Evolutionary conservation across 2,888 invertebrate genomes (phyloP), one percentile per base, ranked within the genome.

Genomic region (Strigamia crassipes): DNA sequence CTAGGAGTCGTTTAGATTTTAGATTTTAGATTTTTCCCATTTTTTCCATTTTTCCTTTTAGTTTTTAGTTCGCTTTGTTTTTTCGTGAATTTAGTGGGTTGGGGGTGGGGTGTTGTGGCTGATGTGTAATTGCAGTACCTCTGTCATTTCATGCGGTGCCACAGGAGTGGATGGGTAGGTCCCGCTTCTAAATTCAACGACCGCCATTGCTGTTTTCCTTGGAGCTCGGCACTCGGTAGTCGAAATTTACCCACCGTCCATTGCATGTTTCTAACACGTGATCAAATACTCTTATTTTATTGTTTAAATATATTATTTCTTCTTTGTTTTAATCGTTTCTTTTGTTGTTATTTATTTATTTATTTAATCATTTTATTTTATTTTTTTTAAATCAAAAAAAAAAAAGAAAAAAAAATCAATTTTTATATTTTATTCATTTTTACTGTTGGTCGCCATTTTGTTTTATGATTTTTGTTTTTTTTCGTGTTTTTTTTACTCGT

Each of bases 221-320:
- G 80, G 80, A 80, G 46, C 80, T 80, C 80, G 80, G 80, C 80
- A 80, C 80, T 80, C 80, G 80, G 80, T 80, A 80, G 80, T 80
- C 80, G 79, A 15, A n/a, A 78, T 42, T 56, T 56, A 27, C 80
- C 42, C 34, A 46, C 21, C 80, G 15, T 27, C 42, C 80, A 27
- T 42, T 79, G 79, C 79, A 79, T 79, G 79, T 38, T 78, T 66
- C 23, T 5, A 66, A 66, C 21, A 66, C 61, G 15, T 51, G n/a
- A 51, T 51, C 51, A 51, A n/a, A 15, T 10, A 51, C 3, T 51
- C 10, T 51, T 51, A 38, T 38, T 38, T 38, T 38, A 38, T 38
- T 38, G 6, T 38, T 38, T 38, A n/a, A n/a, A n/a, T n/a, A n/a
- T n/a, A 0, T 38, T 38, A 9, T 38, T 38, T 38, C 13, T 46